Evolutionary conservation across 1,140 invertebrate species (phyloP).

Genomic region (Arion vulgaris): DNA sequence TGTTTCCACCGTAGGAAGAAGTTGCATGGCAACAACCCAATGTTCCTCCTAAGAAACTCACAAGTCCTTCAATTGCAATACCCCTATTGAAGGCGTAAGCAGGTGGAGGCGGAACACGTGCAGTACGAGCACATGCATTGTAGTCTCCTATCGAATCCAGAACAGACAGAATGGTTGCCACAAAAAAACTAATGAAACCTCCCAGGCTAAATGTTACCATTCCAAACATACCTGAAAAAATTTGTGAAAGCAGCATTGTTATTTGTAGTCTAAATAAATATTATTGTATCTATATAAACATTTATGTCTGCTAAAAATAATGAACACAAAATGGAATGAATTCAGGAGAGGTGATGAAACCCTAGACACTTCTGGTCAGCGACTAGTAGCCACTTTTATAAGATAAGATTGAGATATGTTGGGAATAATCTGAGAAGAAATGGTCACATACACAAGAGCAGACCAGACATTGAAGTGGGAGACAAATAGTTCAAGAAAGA

Average conservation of each 20-base stretch:
- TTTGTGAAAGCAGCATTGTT: background rate
- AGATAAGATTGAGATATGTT: no score
- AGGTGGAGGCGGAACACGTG: slow-evolving; percentile 64
- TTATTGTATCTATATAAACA: no score
- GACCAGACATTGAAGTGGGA: no score
- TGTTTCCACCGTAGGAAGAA: slow-evolving; percentile 80
- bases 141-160: slow-evolving; percentile 73
- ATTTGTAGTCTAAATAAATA: no score
- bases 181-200: slow-evolving; percentile 65
- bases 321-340: no score
- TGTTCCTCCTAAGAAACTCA: slow-evolving; percentile 84
- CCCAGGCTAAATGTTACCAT: slow-evolving; percentile 61
- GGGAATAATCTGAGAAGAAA: no score
- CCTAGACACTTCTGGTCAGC: no score
- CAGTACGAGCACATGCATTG: slow-evolving; percentile 66
- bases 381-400: no score
- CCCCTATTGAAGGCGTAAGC: slow-evolving; percentile 78
- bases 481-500: no score
- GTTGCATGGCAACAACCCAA: slow-evolving; percentile 87
- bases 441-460: no score
- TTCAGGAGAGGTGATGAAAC: no score
- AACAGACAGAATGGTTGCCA: slow-evolving; percentile 69
- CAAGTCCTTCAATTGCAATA: slow-evolving; percentile 86
- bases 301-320: no score
- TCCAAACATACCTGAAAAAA: slow-evolving; percentile 66